A percentile compares a stretch with the other conserved stretches of the same genome.
Evolutionary conservation across 1,140 invertebrate species (phyloP).

Genomic region (Drosophila tsacasi): DNA sequence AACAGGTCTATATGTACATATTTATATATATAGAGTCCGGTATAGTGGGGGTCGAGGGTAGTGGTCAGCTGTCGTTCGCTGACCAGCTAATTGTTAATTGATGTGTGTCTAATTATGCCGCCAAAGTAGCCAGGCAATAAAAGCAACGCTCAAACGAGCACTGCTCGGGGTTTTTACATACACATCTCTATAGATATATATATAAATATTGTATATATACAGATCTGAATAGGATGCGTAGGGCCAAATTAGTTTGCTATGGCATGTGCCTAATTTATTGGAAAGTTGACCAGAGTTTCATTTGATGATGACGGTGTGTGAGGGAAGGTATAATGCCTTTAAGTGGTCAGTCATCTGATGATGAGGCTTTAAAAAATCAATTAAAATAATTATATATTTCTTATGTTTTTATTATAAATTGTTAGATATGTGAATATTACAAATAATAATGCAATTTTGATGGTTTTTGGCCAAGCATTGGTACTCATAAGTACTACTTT

Average conservation of each 20-base stretch:
- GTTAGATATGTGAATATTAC: too few species aligned
- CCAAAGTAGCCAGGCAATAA: constrained; percentile 81
- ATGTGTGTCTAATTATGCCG: constrained; percentile 79
- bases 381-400: too few species aligned
- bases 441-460: not conserved
- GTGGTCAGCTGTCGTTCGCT: constrained; percentile 64
- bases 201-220: constrained; percentile 4
- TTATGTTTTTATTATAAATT: not conserved
- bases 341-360: not conserved
- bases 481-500: too few species aligned
- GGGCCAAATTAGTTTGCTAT: constrained; percentile 11
- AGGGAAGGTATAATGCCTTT: not conserved
- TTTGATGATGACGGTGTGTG: not conserved
- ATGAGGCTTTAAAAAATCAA: not conserved
- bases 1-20: not conserved
- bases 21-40: not conserved
- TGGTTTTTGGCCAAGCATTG: too few species aligned
- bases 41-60: not conserved
- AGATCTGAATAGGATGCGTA: not conserved
- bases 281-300: constrained; percentile 24
- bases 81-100: constrained; percentile 77
- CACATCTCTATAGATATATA: not conserved
- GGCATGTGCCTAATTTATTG: constrained; percentile 30
- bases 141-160: constrained; percentile 35
- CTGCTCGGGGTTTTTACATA: constrained; percentile 10